Percentiles rank a stretch among this genome's conserved stretches.
Evolutionary conservation across 2,888 invertebrate species (phyloP).

Genomic region (Colostygia pectinataria): DNA sequence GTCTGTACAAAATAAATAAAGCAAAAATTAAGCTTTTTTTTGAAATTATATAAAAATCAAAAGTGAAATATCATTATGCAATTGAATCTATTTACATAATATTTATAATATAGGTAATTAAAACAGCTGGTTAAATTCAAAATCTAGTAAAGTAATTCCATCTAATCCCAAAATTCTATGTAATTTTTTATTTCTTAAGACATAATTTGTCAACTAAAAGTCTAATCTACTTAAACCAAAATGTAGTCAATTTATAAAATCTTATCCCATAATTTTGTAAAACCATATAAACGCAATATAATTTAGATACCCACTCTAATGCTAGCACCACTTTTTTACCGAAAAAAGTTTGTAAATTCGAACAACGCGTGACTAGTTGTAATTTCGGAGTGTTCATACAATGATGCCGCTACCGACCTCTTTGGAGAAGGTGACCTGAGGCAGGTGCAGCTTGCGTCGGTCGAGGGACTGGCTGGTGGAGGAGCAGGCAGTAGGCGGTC

Average conservation of each 20-base stretch:
- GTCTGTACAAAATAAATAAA: conserved; percentile 58
- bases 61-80: too few species aligned
- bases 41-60: too few species aligned
- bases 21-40: too few species aligned
- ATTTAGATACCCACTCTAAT: conserved; percentile 32
- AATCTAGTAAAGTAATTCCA: neutral
- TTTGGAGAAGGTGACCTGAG: conserved; percentile 93
- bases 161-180: neutral
- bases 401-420: conserved; percentile 96
- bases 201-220: conserved; percentile 3
- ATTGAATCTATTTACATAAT: neutral
- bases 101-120: neutral
- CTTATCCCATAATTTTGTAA: too few species aligned
- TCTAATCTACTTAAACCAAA: neutral
- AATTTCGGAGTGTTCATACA: conserved; percentile 77
- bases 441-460: conserved; percentile 86
- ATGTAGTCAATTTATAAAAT: conserved; percentile 18
- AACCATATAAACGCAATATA: conserved; percentile 19
- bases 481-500: conserved; percentile 88
- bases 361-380: conserved; percentile 49
- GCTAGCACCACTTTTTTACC: conserved; percentile 56
- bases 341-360: conserved; percentile 38
- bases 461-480: conserved; percentile 84
- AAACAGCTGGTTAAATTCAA: neutral
- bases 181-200: neutral